These are phyloP conservation scores for Hydropotes inermis DNA, from an alignment of 2,113 vertebrate species.

Conservation along the genomic window DNA sequence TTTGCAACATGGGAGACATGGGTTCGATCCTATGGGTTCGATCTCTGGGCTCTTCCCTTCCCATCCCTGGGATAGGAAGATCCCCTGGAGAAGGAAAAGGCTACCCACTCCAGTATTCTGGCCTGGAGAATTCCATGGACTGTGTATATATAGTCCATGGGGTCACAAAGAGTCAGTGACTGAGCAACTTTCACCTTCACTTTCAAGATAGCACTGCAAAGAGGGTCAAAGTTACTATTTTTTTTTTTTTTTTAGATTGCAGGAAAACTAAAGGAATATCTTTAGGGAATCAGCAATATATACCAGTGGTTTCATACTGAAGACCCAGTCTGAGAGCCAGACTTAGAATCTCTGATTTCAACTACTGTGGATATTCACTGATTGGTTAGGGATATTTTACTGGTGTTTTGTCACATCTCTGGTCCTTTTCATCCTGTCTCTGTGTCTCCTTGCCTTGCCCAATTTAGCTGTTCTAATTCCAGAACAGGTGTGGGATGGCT, in stretches of 20 bases:
- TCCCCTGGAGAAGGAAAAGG: background rate
- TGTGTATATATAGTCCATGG: background rate
- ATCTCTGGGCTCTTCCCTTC: background rate
- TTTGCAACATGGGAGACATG: too few species aligned
- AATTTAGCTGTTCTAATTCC: slow-evolving; percentile 13
- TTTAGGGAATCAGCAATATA: background rate
- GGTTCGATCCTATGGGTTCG: background rate
- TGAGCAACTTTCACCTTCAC: background rate
- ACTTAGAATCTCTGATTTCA: background rate
- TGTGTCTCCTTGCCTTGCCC: background rate
- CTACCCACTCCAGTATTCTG: background rate
- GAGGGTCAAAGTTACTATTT: background rate
- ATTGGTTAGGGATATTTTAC: background rate
- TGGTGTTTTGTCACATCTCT: background rate
- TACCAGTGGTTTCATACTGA: background rate
- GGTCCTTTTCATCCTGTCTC: background rate
- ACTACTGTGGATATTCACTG: background rate
- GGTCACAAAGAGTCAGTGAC: background rate
- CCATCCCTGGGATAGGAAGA: background rate
- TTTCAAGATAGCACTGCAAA: background rate
- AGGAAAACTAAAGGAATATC: background rate
- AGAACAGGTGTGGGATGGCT: slow-evolving; percentile 40
- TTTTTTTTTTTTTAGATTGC: background rate
- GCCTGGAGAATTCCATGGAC: background rate
- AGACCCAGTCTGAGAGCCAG: background rate